Percentiles rank a stretch among this genome's conserved stretches.
These are phyloP conservation scores for Gisinianus flammeolus DNA, from an alignment of 2,888 invertebrate genomes.

Conservation along the genomic window DNA sequence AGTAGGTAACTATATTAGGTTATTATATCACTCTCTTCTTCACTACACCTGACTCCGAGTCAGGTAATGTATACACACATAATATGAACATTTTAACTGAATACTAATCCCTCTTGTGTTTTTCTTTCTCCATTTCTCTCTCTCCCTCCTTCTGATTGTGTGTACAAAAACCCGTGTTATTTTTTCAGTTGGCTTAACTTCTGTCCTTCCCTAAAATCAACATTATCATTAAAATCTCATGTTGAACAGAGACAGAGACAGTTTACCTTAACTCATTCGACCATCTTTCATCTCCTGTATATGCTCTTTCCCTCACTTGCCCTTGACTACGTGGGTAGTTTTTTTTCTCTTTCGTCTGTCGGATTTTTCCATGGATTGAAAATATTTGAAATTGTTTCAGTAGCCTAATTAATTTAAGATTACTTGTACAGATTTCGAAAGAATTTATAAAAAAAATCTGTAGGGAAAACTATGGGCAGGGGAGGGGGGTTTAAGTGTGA, in stretches of 20 bases:
- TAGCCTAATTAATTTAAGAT: too few relatives aligned
- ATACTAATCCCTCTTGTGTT: background rate
- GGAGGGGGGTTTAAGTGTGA: too few relatives aligned
- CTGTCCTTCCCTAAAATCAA: conserved; percentile 19
- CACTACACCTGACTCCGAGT: background rate
- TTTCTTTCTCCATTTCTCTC: conserved; percentile 15
- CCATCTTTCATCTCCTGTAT: background rate
- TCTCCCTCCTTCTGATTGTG: conserved; percentile 1
- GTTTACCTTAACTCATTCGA: background rate
- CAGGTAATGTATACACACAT: background rate
- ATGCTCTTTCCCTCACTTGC: background rate
- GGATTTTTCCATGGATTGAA: too few relatives aligned
- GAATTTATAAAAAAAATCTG: too few relatives aligned
- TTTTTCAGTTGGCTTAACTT: conserved; percentile 5
- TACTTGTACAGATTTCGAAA: too few relatives aligned
- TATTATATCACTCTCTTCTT: conserved; percentile 2
- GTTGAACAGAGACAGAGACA: conserved; percentile 1
- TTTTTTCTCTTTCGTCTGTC: background rate
- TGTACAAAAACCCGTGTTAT: background rate
- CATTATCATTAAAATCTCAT: conserved; percentile 28
- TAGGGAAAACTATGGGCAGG: too few relatives aligned
- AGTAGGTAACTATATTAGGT: conserved; percentile 8
- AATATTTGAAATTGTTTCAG: too few relatives aligned
- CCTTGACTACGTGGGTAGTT: too few relatives aligned
- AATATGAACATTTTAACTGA: too few relatives aligned